Evolutionary conservation across 2,888 invertebrate species (phyloP), one percentile per base, ranked within the genome.

Genomic region (Cantharis lateralis): DNA sequence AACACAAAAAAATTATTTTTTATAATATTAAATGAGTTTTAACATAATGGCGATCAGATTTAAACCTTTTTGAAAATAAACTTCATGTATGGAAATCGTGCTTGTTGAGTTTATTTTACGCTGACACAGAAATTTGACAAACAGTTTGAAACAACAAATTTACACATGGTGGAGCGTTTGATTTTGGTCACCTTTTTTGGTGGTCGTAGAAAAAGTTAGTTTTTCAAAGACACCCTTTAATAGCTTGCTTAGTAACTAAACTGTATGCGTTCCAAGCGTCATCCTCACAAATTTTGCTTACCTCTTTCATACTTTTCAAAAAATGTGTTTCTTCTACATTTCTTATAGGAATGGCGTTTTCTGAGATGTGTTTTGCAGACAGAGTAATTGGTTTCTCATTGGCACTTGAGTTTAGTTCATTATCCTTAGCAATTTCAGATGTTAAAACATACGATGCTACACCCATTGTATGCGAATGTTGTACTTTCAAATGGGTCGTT

Each of bases 241-340:
- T 89, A 79, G 91, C 90, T 85, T 91, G 91, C 82, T 91, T 90
- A 82, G 91, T 90, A 82, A 91, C 89, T 80, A 89, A 89, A 79
- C 86, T 86, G 82, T 90, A 91, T 82, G 87, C 89, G 81, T 87
- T 89, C 90, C 90, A 90, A 81, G 89, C 87, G 72, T 84, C 86
- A 74, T 86, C 87, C 75, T 84, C 84, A 80, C 85, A 87, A 78
- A 83, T 82, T 71, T 84, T 82, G 88, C 89, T 88, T 87, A 90
- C 90, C 90, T 89, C 89, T 82, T 88, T 89, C 84, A 90, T 84
- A 76, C 86, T 85, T 81, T 87, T 81, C 68, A 89, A 85, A 71
- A 88, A 88, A 26, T 86, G 86, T 13, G 85, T 86, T 32, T 88
- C 88, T 15, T 85, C 80, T 11, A 15, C 18, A 32, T 26, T 63